These are phyloP conservation scores for Gymnocheta viridis DNA, from an alignment of 2,888 invertebrate genomes.

Conservation along the genomic window DNA sequence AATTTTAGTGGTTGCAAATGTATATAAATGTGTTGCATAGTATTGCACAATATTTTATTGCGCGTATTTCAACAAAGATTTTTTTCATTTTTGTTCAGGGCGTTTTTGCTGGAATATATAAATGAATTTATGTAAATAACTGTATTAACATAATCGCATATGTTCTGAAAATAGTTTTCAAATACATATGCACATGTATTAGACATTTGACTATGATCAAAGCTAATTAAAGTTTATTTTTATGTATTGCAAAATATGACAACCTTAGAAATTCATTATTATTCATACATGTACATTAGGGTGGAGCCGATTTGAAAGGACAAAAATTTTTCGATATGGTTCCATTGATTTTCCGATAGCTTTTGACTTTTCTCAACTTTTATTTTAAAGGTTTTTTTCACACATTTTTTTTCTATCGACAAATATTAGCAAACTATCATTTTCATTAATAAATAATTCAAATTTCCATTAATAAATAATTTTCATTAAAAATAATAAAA, in stretches of 20 bases:
- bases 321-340: no score
- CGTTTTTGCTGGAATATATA: not conserved
- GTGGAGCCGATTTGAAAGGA: no score
- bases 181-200: not conserved
- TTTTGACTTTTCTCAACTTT: no score
- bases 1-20: conserved; percentile 11
- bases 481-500: no score
- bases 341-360: no score
- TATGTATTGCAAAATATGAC: not conserved
- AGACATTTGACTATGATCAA: conserved; percentile 9
- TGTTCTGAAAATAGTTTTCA: conserved; percentile 8
- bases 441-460: no score
- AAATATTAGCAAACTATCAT: no score
- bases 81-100: not conserved
- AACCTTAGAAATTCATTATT: not conserved
- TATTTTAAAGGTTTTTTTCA: no score
- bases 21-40: conserved; percentile 7
- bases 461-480: no score
- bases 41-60: conserved; percentile 15
- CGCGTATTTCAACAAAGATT: conserved; percentile 4
- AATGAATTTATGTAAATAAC: not conserved
- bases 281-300: not conserved
- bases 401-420: no score
- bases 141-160: conserved; percentile 4
- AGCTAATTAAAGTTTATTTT: conserved; percentile 27